These are phyloP conservation scores for Nannospalax galili DNA, from an alignment of 2,113 vertebrate genomes.

Conservation along the genomic window DNA sequence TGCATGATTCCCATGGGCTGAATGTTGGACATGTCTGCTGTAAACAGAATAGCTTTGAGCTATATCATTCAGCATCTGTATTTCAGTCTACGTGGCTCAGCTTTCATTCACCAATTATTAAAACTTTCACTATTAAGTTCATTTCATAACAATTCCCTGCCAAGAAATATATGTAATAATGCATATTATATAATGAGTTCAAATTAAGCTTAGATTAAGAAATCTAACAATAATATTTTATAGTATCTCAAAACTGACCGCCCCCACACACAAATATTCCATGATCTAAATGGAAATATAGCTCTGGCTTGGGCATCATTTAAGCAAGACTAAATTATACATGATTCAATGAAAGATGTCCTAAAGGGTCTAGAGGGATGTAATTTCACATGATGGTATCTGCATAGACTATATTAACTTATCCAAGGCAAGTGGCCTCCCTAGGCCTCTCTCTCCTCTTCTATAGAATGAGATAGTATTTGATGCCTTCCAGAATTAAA, in stretches of 20 bases:
- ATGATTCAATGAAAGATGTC: background rate
- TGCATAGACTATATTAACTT: background rate
- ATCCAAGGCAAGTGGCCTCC: background rate
- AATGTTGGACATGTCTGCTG: background rate
- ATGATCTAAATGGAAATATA: constrained; percentile 17
- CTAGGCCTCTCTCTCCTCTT: background rate
- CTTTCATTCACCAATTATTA: constrained; percentile 17
- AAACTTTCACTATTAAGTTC: background rate
- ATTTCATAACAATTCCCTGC: background rate
- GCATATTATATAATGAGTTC: background rate
- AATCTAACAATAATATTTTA: constrained; percentile 47
- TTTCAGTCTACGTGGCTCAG: background rate
- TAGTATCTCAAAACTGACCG: background rate
- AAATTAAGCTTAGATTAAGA: constrained; percentile 8
- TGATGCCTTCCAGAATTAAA: constrained; percentile 54
- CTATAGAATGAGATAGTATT: background rate
- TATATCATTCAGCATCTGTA: background rate
- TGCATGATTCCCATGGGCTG: background rate
- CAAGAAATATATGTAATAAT: background rate
- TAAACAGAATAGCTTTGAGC: background rate
- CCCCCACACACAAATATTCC: background rate
- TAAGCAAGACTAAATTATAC: background rate
- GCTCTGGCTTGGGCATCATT: background rate
- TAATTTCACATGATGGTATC: background rate
- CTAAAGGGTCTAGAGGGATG: background rate